Evolutionary conservation across 2,113 vertebrate species (phyloP).

Genomic region (Chauna torquata): DNA sequence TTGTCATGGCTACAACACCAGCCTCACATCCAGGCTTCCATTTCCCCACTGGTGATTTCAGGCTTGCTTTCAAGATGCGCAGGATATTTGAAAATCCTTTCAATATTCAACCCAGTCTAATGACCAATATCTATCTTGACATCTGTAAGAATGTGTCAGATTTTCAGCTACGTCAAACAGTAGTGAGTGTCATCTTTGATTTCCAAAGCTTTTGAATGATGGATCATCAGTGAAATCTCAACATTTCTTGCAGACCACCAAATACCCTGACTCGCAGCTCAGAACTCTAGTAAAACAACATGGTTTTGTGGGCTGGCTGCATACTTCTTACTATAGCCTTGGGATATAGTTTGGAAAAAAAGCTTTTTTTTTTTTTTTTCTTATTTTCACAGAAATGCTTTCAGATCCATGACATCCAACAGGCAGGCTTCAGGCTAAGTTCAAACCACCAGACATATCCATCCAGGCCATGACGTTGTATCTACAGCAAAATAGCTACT

Average conservation of each 20-base stretch:
- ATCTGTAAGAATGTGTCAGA: not conserved
- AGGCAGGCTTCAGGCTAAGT: not conserved
- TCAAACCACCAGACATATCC: not conserved
- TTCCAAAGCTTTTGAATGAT: not conserved
- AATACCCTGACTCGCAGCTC: not conserved
- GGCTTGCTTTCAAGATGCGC: not conserved
- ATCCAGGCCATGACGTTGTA: not conserved
- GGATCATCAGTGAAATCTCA: not conserved
- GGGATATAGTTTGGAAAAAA: not conserved
- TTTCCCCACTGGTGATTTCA: conserved; percentile 7
- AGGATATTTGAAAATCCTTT: not conserved
- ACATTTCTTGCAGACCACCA: not conserved
- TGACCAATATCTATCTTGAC: not conserved
- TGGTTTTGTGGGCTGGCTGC: not conserved
- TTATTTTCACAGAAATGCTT: not conserved
- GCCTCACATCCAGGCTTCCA: conserved; percentile 12
- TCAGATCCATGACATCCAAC: not conserved
- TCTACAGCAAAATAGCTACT: not conserved
- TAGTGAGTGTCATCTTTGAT: not conserved
- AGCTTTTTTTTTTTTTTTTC: not conserved
- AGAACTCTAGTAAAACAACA: not conserved
- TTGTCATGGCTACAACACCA: conserved; percentile 58
- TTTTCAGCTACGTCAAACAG: not conserved
- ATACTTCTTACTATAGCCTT: not conserved
- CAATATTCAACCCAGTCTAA: not conserved